Conservation (phyloP, 2,797 vertebrate genomes). For the Momotus momota region DNA sequence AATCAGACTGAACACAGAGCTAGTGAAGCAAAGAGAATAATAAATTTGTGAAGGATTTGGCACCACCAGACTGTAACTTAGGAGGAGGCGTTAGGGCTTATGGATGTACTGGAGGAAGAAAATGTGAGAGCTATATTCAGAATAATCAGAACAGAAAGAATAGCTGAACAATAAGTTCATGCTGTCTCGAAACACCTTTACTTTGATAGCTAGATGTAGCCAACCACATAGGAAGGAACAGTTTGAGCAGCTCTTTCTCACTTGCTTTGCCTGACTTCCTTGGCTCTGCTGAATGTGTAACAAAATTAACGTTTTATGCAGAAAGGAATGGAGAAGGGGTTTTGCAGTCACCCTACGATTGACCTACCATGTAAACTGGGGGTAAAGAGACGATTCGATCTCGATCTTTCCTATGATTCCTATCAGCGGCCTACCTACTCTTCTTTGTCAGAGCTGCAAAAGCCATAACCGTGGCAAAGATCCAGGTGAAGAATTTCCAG, state of each 20-base stretch:
- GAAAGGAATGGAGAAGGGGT: not conserved
- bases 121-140: not conserved
- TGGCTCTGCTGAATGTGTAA: not conserved
- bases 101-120: not conserved
- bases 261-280: not conserved
- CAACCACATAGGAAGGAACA: not conserved
- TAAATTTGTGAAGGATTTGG: not conserved
- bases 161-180: not conserved
- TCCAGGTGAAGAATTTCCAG: slow-evolving; percentile 11
- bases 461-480: not conserved
- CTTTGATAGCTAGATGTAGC: not conserved
- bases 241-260: not conserved
- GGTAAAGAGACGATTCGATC: accelerated
- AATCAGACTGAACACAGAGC: not conserved
- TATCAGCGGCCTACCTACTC: not conserved
- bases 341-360: not conserved
- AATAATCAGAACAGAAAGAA: not conserved
- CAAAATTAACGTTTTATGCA: not conserved
- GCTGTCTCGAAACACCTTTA: not conserved
- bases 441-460: not conserved
- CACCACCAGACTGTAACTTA: not conserved
- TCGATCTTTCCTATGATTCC: not conserved
- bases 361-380: not conserved
- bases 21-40: not conserved
- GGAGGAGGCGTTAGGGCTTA: accelerated